These are phyloP conservation scores for Pithys albifrons DNA, from an alignment of 2,113 vertebrate species.

Conservation along the genomic window DNA sequence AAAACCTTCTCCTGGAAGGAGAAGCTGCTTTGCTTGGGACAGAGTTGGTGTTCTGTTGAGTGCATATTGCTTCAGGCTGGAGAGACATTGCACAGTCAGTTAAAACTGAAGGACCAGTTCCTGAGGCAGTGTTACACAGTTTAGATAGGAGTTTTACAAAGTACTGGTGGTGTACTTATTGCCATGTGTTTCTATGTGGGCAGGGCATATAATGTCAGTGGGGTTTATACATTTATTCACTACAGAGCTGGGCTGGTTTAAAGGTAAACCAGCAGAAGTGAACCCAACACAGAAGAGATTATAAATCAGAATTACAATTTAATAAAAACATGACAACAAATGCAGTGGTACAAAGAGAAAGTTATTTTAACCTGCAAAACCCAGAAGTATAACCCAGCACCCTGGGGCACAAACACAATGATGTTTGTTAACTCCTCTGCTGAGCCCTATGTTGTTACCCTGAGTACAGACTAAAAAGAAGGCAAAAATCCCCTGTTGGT, in stretches of 20 bases:
- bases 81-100: background rate
- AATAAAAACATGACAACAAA: too few species aligned
- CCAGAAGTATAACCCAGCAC: too few species aligned
- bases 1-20: background rate
- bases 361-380: too few species aligned
- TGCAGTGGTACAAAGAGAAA: too few species aligned
- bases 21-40: background rate
- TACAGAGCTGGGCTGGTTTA: background rate
- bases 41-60: background rate
- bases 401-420: too few species aligned
- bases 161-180: background rate
- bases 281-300: too few species aligned
- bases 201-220: background rate
- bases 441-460: too few species aligned
- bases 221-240: background rate
- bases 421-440: too few species aligned
- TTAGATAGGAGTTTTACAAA: background rate
- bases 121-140: background rate
- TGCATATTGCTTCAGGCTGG: background rate
- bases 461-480: too few species aligned
- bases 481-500: too few species aligned
- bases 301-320: too few species aligned
- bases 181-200: background rate
- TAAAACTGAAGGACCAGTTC: background rate
- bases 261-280: too few species aligned